Evolutionary conservation across 92 coral and sea anemone species (phyloP).

Genomic region (Plumapathes pennacea): DNA sequence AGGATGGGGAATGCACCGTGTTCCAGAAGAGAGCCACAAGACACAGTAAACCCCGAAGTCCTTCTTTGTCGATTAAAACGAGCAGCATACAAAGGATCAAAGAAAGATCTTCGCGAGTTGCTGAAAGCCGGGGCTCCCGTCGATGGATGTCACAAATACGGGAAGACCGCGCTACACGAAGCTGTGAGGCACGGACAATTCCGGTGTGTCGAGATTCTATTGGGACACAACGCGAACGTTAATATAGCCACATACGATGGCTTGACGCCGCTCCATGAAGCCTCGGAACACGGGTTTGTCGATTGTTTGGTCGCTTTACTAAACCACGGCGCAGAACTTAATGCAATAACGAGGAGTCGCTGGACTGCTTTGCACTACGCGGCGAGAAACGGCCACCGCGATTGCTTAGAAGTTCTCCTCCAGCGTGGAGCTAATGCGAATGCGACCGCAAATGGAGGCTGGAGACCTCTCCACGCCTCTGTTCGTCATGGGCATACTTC

Average conservation of each 20-base stretch:
- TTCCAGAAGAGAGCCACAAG: constrained; percentile 91
- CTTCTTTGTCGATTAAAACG: constrained; percentile 84
- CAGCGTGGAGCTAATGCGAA: constrained; percentile 95
- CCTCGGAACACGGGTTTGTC: constrained; percentile 96
- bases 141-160: constrained; percentile 96
- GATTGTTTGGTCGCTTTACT: constrained; percentile 96
- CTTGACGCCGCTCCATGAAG: constrained; percentile 94
- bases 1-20: constrained; percentile 98
- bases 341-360: constrained; percentile 92
- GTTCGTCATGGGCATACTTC: constrained; percentile 96
- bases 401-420: constrained; percentile 95
- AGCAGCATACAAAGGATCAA: constrained; percentile 98
- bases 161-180: constrained; percentile 98
- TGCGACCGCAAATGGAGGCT: constrained; percentile 98
- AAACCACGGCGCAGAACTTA: constrained; percentile 92
- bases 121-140: constrained; percentile 96
- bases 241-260: constrained; percentile 99
- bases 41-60: constrained; percentile 92
- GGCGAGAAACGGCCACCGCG: constrained; percentile 92
- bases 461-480: constrained; percentile 97
- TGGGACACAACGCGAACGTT: constrained; percentile 93
- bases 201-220: constrained; percentile 92
- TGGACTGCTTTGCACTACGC: constrained; percentile 99
- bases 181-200: constrained; percentile 98
- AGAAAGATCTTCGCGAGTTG: constrained; percentile 90